Percentiles rank a stretch among this genome's conserved stretches.
phyloP scores from a whole-genome alignment of 2,888 invertebrate genomes.

The Hirtodrosophila confusa region DNA sequence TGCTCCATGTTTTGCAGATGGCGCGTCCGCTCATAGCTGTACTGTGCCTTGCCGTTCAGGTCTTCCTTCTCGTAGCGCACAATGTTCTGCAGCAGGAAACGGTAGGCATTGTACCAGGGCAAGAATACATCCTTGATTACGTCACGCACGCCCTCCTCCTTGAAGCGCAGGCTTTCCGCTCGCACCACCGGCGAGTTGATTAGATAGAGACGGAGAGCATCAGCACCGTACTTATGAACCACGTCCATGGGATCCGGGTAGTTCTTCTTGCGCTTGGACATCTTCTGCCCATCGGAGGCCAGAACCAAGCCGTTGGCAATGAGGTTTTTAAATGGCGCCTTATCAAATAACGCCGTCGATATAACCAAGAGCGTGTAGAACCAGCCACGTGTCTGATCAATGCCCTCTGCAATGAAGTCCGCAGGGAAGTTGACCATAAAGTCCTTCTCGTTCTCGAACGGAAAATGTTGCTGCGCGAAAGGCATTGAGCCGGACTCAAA shows the following conservation, averaged over 20 bases:
- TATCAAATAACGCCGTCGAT: slow-evolving; percentile 97
- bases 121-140: slow-evolving; percentile 98
- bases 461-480: slow-evolving; percentile 97
- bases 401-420: slow-evolving; percentile 99
- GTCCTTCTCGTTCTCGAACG: slow-evolving; percentile 95
- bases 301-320: slow-evolving; percentile 98
- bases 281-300: slow-evolving; percentile 99
- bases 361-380: slow-evolving; percentile 99
- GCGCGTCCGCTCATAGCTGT: slow-evolving; percentile 86
- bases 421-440: slow-evolving; percentile 97
- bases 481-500: slow-evolving; percentile 99
- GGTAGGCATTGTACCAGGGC: slow-evolving; percentile 97
- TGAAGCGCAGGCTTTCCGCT: slow-evolving; percentile 97
- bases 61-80: slow-evolving; percentile 91
- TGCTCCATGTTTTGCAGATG: slow-evolving; percentile 73
- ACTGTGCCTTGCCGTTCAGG: slow-evolving; percentile 83
- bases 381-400: slow-evolving; percentile 99
- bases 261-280: slow-evolving; percentile 99
- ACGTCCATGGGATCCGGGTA: slow-evolving; percentile 98
- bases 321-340: slow-evolving; percentile 98
- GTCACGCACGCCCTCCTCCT: slow-evolving; percentile 98
- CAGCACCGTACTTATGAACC: slow-evolving; percentile 96
- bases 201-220: slow-evolving; percentile 97
- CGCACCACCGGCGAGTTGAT: slow-evolving; percentile 99
- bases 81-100: slow-evolving; percentile 97